Conservation (phyloP, 2,888 invertebrate genomes). For the Opisthograptis luteolata region DNA sequence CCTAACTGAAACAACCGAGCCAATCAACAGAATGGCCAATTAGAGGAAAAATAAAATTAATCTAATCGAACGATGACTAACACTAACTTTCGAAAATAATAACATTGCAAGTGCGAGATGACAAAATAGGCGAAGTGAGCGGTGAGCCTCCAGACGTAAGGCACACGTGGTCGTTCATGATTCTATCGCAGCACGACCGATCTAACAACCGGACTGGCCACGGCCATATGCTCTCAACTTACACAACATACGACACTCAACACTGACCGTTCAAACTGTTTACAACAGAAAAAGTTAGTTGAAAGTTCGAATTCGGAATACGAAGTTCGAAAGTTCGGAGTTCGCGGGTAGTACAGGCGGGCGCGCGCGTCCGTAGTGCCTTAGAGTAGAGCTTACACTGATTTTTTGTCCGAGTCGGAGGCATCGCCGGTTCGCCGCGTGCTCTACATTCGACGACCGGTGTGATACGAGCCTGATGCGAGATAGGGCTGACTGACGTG, state of each 20-base stretch:
- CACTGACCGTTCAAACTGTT: slow-evolving; percentile 49
- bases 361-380: slow-evolving; percentile 74
- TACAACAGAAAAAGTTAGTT: slow-evolving; percentile 28
- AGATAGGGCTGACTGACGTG: slow-evolving; percentile 50
- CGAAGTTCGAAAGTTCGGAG: slow-evolving; percentile 36
- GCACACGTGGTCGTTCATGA: slow-evolving; percentile 75
- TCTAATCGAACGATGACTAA: slow-evolving; percentile 57
- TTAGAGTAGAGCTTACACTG: slow-evolving; percentile 80
- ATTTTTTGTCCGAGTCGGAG: slow-evolving; percentile 81
- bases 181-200: slow-evolving; percentile 71
- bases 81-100: slow-evolving; percentile 64
- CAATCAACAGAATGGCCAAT: slow-evolving; percentile 27
- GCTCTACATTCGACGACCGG: slow-evolving; percentile 82
- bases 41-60: slow-evolving; percentile 26
- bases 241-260: slow-evolving; percentile 72
- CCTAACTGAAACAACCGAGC: slow-evolving; percentile 19
- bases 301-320: slow-evolving; percentile 21
- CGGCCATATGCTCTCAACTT: slow-evolving; percentile 77
- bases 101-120: slow-evolving; percentile 64
- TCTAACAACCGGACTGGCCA: slow-evolving; percentile 68
- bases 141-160: slow-evolving; percentile 74
- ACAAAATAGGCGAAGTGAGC: slow-evolving; percentile 78
- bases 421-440: slow-evolving; percentile 73
- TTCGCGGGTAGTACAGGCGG: slow-evolving; percentile 45
- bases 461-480: slow-evolving; percentile 68